Evolutionary conservation across 2,888 invertebrate genomes (phyloP), one percentile per base, ranked within the genome.

Genomic region (Vesta saturnalis): DNA sequence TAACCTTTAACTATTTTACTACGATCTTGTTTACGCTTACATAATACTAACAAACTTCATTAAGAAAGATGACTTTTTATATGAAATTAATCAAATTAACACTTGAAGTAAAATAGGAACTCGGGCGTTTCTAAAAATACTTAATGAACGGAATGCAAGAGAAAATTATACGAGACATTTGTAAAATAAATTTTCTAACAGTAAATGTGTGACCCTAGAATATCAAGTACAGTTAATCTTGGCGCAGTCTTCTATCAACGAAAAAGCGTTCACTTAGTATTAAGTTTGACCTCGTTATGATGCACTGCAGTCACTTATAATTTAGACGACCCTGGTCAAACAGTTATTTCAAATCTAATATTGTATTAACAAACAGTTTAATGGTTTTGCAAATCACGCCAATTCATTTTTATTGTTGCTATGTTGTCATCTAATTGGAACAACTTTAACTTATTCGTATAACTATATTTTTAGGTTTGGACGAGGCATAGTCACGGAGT

Each of bases 401-500:
- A 52, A 52, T 52, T 55, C 22, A 56, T 39, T 30, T 21, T 39
- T 10, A 46, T 12, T 14, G 39, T 39, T 39, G 39, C 39, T n/a
- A 39, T 39, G 39, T 39, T 39, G 39, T 39, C 39, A 39, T 39
- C 39, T 39, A 39, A 39, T 39, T 39, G 39, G 39, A 39, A n/a
- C 39, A n/a, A n/a, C 39, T 39, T 39, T 10, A 16, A 43, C 23
- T 47, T 60, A 76, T 64, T 19, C 39, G 8, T n/a, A 39, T 39
- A 10, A 19, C n/a, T 52, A 12, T 52, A 15, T 49, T 77, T 78
- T 55, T 85, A 94, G 91, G 89, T 95, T 49, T 88, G 90, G 78
- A 93, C 94, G 0, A 88, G 97, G 61, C 89, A 89, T 74, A 90
- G 89, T 19, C 86, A 85, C 39, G 90, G 90, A 10, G 84, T 96